phyloP scores from a whole-genome alignment of 2,113 vertebrate genomes.

The Hystrix cristata region DNA sequence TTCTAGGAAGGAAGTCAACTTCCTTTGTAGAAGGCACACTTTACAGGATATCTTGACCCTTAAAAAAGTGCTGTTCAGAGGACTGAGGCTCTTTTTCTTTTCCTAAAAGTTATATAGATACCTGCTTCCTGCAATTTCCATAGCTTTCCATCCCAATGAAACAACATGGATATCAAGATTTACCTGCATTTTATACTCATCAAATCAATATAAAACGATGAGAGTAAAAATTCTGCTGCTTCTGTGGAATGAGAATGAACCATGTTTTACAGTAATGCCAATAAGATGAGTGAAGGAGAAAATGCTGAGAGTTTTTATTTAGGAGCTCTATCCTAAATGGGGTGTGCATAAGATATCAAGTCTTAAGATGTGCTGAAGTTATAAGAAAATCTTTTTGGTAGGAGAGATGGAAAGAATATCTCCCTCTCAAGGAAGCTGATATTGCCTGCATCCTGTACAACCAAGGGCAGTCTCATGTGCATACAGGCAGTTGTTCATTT shows the following conservation, averaged over 20 bases:
- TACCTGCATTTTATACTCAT: constrained; percentile 70
- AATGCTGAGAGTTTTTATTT: constrained; percentile 74
- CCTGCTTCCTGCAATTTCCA: neutral
- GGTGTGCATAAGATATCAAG: constrained; percentile 50
- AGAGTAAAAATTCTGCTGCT: constrained; percentile 67
- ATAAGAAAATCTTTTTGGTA: neutral
- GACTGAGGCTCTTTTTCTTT: neutral
- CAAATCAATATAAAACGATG: constrained; percentile 76
- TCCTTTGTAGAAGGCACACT: neutral
- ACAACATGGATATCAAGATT: constrained; percentile 60
- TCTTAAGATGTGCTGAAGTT: constrained; percentile 31
- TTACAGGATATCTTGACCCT: neutral
- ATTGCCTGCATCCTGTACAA: neutral
- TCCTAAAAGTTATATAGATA: neutral
- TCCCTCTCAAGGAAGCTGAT: constrained; percentile 1
- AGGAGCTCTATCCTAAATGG: constrained; percentile 54
- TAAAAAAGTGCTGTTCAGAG: neutral
- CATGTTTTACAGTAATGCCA: constrained; percentile 81
- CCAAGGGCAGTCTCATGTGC: neutral
- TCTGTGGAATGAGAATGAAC: constrained; percentile 79
- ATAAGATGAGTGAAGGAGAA: constrained; percentile 74
- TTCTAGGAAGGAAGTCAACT: neutral
- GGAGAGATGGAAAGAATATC: neutral
- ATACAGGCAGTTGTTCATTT: neutral
- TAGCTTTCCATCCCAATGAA: constrained; percentile 44